Conservation (phyloP, 2,113 vertebrate species). For the Lagopus muta region DNA sequence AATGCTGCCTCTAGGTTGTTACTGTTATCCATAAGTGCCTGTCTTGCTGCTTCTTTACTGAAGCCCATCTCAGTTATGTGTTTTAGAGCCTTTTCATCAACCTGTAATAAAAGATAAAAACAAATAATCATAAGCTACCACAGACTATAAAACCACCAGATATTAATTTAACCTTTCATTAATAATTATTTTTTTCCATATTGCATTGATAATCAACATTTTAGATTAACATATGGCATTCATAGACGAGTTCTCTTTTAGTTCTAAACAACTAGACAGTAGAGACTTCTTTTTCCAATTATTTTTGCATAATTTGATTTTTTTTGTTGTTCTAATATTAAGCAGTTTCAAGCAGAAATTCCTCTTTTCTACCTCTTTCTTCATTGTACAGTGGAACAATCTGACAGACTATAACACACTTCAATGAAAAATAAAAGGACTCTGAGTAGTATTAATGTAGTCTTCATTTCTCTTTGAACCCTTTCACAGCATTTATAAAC, state of each 20-base stretch:
- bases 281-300: background rate
- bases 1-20: slow-evolving; percentile 95
- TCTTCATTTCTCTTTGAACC: background rate
- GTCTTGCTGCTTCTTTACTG: slow-evolving; percentile 91
- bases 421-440: background rate
- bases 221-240: background rate
- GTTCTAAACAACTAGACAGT: background rate
- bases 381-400: background rate
- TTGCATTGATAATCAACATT: background rate
- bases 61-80: slow-evolving; percentile 99
- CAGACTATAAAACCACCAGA: background rate
- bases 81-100: slow-evolving; percentile 94
- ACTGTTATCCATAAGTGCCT: slow-evolving; percentile 94
- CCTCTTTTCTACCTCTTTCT: background rate
- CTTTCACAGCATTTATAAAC: background rate
- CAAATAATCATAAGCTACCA: background rate
- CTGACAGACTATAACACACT: background rate
- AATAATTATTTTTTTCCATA: background rate
- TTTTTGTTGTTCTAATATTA: background rate
- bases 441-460: background rate
- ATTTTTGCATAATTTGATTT: background rate
- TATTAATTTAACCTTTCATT: background rate
- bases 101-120: slow-evolving; percentile 77
- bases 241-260: background rate
- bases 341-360: background rate